Percentiles rank a stretch among this genome's conserved stretches.
Conservation (phyloP, 2,113 vertebrate genomes). For the Pteruthius melanotis region DNA sequence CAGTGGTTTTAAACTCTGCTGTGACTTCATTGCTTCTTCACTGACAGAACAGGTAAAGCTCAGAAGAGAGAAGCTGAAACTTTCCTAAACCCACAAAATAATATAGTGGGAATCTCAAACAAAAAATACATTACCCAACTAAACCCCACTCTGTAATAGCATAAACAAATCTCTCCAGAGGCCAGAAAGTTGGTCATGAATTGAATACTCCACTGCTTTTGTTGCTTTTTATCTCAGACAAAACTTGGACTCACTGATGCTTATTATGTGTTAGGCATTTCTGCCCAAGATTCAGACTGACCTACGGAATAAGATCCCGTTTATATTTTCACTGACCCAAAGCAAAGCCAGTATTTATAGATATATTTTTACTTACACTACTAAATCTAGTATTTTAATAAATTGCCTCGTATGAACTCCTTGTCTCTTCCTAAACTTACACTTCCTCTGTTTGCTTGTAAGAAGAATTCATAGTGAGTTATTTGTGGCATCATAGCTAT, state of each 20-base stretch:
- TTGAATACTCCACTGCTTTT: not conserved
- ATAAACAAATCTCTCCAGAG: not conserved
- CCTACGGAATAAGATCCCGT: not conserved
- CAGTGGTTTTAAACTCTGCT: not conserved
- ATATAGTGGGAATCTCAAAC: not conserved
- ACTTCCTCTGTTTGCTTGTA: slow-evolving; percentile 44
- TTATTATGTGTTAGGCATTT: not conserved
- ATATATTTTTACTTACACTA: not conserved
- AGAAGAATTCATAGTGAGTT: slow-evolving; percentile 2
- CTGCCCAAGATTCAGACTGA: not conserved
- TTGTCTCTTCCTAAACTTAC: not conserved
- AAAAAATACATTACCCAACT: not conserved
- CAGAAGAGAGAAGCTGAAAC: not conserved
- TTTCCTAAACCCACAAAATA: not conserved
- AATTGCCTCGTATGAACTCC: not conserved
- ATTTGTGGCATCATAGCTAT: slow-evolving; percentile 24
- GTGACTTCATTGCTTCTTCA: not conserved
- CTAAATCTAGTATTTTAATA: not conserved
- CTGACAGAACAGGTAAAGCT: not conserved
- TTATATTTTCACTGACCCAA: not conserved
- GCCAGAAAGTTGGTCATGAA: not conserved
- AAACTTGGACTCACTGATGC: not conserved
- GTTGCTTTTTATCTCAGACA: not conserved
- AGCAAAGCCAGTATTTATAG: not conserved
- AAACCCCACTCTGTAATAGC: not conserved